Percentiles rank a stretch among this genome's conserved stretches.
These are phyloP conservation scores for Carlito syrichta DNA, from an alignment of 2,113 vertebrate species.

Conservation along the genomic window DNA sequence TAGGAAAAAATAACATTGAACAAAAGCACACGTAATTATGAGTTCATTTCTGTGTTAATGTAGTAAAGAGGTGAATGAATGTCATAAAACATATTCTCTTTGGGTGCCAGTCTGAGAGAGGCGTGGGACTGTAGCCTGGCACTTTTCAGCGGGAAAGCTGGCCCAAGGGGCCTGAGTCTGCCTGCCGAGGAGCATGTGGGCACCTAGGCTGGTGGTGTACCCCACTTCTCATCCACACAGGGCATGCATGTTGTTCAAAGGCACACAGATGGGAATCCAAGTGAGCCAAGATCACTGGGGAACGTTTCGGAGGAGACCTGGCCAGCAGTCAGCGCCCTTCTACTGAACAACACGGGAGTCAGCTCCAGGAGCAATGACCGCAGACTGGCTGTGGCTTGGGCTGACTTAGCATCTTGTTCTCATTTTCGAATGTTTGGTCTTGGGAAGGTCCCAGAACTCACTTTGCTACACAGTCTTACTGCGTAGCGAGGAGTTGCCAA, in stretches of 20 bases:
- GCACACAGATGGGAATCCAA: conserved; percentile 3
- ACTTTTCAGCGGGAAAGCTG: background rate
- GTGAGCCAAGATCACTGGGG: background rate
- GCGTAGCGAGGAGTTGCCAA: background rate
- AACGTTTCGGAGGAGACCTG: background rate
- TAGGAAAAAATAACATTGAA: background rate
- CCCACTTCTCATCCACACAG: rapidly evolving
- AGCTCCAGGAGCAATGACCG: conserved; percentile 51
- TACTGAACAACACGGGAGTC: conserved; percentile 48
- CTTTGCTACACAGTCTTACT: background rate
- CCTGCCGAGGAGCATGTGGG: background rate
- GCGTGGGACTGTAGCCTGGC: rapidly evolving
- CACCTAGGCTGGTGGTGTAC: rapidly evolving
- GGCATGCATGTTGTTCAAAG: background rate
- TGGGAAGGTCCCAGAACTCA: conserved; percentile 32
- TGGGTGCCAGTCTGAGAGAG: background rate
- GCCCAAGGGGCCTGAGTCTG: background rate
- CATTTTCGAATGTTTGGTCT: conserved; percentile 9
- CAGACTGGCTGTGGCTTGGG: background rate
- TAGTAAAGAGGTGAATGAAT: background rate
- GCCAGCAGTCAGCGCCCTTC: conserved; percentile 42
- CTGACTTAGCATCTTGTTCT: conserved; percentile 1
- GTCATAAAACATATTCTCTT: background rate
- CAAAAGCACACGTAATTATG: conserved; percentile 40
- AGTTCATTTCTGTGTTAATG: conserved; percentile 39